Evolutionary conservation across 2,888 invertebrate species (phyloP).

Genomic region (Halictus ligatus): DNA sequence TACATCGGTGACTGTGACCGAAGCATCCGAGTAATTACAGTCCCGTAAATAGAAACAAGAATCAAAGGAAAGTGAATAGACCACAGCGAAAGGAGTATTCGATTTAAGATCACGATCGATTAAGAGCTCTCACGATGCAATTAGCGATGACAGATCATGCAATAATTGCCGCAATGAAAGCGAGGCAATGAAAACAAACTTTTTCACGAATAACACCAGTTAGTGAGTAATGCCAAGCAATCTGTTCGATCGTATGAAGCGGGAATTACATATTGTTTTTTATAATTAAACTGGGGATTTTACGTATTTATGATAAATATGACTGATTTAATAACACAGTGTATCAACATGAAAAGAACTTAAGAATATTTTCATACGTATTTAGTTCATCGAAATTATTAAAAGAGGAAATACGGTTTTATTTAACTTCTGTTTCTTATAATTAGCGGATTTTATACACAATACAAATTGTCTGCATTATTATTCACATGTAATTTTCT

Average conservation of each 20-base stretch:
- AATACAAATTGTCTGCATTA: neutral
- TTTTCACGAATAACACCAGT: neutral
- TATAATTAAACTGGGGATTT: too few species aligned
- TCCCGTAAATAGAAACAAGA: constrained; percentile 46
- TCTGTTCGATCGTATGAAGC: neutral
- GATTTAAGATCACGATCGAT: neutral
- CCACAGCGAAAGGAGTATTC: constrained; percentile 20
- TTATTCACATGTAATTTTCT: neutral
- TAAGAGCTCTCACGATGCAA: neutral
- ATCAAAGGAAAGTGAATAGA: constrained; percentile 62
- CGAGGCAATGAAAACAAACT: neutral
- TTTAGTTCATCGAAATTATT: too few species aligned
- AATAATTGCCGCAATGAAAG: constrained; percentile 11
- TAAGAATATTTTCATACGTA: too few species aligned
- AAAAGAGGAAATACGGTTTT: too few species aligned
- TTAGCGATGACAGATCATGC: constrained; percentile 7
- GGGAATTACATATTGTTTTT: too few species aligned
- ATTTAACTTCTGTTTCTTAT: too few species aligned
- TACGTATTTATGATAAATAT: too few species aligned
- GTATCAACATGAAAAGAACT: too few species aligned
- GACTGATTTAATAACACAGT: too few species aligned
- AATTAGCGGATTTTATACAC: neutral
- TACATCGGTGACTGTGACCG: constrained; percentile 35
- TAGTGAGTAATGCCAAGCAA: neutral
- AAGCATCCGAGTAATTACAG: constrained; percentile 40